Evolutionary conservation across 2,113 vertebrate genomes (phyloP).

Genomic region (Lethenteron reissneri): DNA sequence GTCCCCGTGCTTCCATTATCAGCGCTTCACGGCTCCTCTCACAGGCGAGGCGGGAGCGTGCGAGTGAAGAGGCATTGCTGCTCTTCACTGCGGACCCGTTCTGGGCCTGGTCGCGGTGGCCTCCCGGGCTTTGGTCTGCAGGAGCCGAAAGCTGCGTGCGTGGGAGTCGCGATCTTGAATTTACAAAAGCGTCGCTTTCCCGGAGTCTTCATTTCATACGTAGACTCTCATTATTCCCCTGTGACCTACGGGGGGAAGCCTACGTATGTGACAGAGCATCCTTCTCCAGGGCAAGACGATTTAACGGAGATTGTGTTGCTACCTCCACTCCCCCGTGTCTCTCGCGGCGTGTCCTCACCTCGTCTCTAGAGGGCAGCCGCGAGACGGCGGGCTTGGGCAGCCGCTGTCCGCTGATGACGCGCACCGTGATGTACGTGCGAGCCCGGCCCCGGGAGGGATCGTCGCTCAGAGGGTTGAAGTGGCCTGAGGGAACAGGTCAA

Average conservation of each 20-base stretch:
- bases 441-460: conserved; percentile 78
- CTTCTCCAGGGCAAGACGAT: not conserved
- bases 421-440: conserved; percentile 82
- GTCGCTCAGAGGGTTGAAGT: conserved; percentile 65
- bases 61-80: not conserved
- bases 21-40: conserved; percentile 2
- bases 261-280: not conserved
- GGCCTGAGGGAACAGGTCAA: conserved; percentile 27
- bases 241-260: not conserved
- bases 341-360: conserved; percentile 17
- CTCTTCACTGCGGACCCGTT: not conserved
- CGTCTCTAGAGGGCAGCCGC: conserved; percentile 26
- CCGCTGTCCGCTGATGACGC: conserved; percentile 92
- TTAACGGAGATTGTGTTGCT: not conserved
- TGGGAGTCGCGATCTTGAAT: not conserved
- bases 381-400: conserved; percentile 91
- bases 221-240: not conserved
- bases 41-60: not conserved
- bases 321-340: conserved; percentile 71
- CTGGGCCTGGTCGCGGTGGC: too few species aligned
- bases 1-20: not conserved
- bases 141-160: too few species aligned
- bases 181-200: not conserved
- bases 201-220: not conserved
- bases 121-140: too few species aligned